Evolutionary conservation across 2,113 vertebrate species (phyloP).

Genomic region (Lonchura striata): DNA sequence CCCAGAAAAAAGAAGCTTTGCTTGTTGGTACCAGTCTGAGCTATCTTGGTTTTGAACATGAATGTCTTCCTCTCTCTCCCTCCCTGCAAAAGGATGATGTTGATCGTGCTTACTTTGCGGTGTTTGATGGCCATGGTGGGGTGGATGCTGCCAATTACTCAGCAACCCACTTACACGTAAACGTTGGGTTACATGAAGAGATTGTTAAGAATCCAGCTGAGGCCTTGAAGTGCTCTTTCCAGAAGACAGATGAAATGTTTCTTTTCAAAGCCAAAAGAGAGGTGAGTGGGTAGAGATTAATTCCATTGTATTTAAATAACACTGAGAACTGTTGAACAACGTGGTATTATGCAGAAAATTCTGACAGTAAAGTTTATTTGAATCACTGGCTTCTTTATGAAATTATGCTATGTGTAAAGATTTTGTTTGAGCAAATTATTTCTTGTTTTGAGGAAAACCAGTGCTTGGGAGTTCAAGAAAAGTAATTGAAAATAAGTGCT

Average conservation of each 20-base stretch:
- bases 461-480: background rate
- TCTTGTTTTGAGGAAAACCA: background rate
- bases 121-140: conserved; percentile 94
- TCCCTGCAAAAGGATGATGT: conserved; percentile 73
- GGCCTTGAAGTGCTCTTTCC: conserved; percentile 85
- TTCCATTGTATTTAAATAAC: background rate
- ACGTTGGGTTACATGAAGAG: conserved; percentile 74
- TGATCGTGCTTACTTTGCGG: conserved; percentile 85
- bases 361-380: background rate
- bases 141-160: conserved; percentile 87
- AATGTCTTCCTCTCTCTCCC: background rate
- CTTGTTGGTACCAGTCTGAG: background rate
- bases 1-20: background rate
- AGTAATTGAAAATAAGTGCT: background rate
- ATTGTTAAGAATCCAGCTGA: conserved; percentile 72
- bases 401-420: background rate
- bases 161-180: conserved; percentile 84
- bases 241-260: conserved; percentile 87
- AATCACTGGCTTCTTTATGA: background rate
- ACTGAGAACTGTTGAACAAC: background rate
- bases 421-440: background rate
- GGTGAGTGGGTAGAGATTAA: conserved; percentile 71
- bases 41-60: background rate
- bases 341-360: background rate
- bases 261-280: conserved; percentile 86